phyloP scores from a whole-genome alignment of 2,113 vertebrate genomes.

The Albula glossodonta region DNA sequence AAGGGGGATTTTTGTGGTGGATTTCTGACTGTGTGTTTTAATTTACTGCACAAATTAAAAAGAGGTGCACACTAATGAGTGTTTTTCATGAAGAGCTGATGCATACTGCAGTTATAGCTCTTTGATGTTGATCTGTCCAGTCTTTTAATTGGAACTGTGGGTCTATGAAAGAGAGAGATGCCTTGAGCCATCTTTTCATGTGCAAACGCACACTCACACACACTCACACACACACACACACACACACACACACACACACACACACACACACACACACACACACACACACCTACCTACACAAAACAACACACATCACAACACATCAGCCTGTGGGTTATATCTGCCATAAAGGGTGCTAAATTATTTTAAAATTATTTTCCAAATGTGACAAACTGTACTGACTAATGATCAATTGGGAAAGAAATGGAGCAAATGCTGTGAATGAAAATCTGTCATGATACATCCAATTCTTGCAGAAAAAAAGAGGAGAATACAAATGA shows the following conservation, averaged over 20 bases:
- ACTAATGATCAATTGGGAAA: too few species aligned
- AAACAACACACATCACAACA: neutral
- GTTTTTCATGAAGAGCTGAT: conserved; percentile 4
- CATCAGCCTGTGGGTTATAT: neutral
- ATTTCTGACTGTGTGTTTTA: neutral
- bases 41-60: conserved; percentile 2
- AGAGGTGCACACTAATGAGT: neutral
- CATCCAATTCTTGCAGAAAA: too few species aligned
- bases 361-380: too few species aligned
- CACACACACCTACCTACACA: neutral
- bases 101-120: neutral
- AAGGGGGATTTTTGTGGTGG: too few species aligned
- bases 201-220: neutral
- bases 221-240: conserved; percentile 29
- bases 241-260: conserved; percentile 10
- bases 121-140: neutral
- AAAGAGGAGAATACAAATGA: neutral
- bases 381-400: too few species aligned
- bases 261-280: neutral
- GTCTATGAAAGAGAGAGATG: too few species aligned
- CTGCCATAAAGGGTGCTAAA: neutral
- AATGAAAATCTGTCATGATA: too few species aligned
- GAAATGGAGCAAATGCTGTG: too few species aligned
- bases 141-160: neutral
- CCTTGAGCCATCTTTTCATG: neutral